Evolutionary conservation across 2,888 invertebrate genomes (phyloP), one percentile per base, ranked within the genome.

Genomic region (Eupithecia vulgata): DNA sequence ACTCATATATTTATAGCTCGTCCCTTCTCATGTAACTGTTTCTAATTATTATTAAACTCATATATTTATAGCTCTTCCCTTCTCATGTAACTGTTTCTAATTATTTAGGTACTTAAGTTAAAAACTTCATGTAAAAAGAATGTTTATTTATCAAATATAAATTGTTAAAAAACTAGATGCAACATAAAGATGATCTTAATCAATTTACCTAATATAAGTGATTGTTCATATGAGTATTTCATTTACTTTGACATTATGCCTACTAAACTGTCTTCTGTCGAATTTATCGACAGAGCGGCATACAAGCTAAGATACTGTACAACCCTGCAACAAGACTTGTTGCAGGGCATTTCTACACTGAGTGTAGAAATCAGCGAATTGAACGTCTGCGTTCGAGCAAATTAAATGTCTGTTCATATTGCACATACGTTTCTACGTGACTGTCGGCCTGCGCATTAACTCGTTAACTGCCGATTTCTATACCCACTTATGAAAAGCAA

Each of bases 91-190:
- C 71, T 79, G 78, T 78, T 77, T 72, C 77, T 78, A 78, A 76
- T 68, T 71, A 71, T 57, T 72, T 74, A 70, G 68, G 21, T 74
- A 72, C 79, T 78, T 68, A 76, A 73, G 68, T 69, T 77, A 76
- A 72, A 74, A 75, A 40, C 70, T 70, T 70, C 74, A 73, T 81
- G 80, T 81, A 81, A 84, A 78, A 84, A 84, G 73, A 80, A 81
- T 82, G 82, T 88, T 87, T 88, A 88, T 87, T 87, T 85, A 86
- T 79, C 81, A 84, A 85, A 84, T 78, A 74, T 77, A 71, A 78
- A 65, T 42, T 76, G 74, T 76, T 81, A 83, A 81, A 82, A 86
- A 85, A 76, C 68, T 79, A 81, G 76, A 77, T 79, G 75, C 76
- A 78, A 68, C 67, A 68, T 73, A 74, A 72, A 74, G 65, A 65